phyloP scores from a whole-genome alignment of 2,888 invertebrate species.

The Acleris holmiana region DNA sequence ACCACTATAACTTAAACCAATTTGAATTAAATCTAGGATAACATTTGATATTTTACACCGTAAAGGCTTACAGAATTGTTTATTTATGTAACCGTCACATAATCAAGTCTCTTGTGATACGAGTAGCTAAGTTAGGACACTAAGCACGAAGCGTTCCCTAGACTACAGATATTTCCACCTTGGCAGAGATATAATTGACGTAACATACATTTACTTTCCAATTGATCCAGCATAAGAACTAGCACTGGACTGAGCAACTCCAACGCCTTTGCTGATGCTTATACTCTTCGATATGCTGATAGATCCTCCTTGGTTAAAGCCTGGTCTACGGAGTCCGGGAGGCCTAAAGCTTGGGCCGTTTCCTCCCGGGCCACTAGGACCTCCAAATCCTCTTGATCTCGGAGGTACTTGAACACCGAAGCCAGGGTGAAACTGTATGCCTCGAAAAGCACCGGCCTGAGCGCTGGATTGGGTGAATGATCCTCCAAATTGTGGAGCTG shows the following conservation, averaged over 20 bases:
- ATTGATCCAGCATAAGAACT: slow-evolving; percentile 39
- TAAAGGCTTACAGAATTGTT: too few relatives aligned
- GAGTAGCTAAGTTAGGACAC: too few relatives aligned
- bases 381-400: slow-evolving; percentile 38
- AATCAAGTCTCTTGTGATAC: too few relatives aligned
- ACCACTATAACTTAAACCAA: too few relatives aligned
- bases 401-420: slow-evolving; percentile 14
- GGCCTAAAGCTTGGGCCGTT: too few relatives aligned
- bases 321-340: slow-evolving; percentile 18
- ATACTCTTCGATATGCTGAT: slow-evolving; percentile 60
- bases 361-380: slow-evolving; percentile 16
- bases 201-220: slow-evolving; percentile 41
- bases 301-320: slow-evolving; percentile 23
- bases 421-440: slow-evolving; percentile 18
- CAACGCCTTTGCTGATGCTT: slow-evolving; percentile 49
- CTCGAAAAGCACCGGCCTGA: slow-evolving; percentile 49
- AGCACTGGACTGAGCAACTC: slow-evolving; percentile 48
- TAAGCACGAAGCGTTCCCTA: too few relatives aligned
- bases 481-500: slow-evolving; percentile 55
- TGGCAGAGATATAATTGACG: too few relatives aligned
- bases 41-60: too few relatives aligned
- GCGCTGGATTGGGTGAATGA: slow-evolving; percentile 49
- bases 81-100: too few relatives aligned
- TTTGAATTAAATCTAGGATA: too few relatives aligned
- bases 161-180: too few relatives aligned